A percentile compares a stretch with the other conserved stretches of the same genome.
These are phyloP conservation scores for Hyperoplus lanceolatus DNA, from an alignment of 2,797 vertebrate species.

Conservation along the genomic window DNA sequence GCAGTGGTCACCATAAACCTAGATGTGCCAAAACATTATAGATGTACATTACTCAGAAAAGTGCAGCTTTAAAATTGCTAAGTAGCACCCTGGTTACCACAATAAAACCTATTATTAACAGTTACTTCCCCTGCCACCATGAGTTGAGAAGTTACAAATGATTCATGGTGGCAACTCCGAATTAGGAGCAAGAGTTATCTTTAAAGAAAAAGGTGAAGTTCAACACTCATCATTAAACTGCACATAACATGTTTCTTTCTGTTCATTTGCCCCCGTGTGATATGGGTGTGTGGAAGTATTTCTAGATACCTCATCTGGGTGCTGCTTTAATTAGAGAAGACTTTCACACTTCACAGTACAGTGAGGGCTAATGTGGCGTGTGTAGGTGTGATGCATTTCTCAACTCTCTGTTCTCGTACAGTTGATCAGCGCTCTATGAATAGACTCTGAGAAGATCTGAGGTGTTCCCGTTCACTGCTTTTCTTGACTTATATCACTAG, in stretches of 20 bases:
- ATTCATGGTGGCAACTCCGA: neutral
- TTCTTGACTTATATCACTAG: slow-evolving; percentile 28
- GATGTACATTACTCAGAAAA: neutral
- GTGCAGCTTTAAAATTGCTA: too few species aligned
- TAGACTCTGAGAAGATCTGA: slow-evolving; percentile 31
- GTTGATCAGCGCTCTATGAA: slow-evolving; percentile 44
- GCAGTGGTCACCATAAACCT: too few species aligned
- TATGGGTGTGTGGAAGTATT: neutral
- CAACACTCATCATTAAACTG: neutral
- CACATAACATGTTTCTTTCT: neutral
- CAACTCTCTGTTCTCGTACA: slow-evolving; percentile 28
- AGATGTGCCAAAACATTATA: neutral
- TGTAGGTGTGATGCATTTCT: slow-evolving; percentile 58
- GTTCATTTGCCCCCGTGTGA: neutral
- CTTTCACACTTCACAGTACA: slow-evolving; percentile 37
- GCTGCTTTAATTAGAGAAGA: slow-evolving; percentile 52
- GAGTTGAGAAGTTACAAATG: neutral
- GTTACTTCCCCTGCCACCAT: neutral
- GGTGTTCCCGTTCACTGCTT: slow-evolving; percentile 13
- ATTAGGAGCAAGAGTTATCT: neutral
- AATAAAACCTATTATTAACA: slow-evolving; percentile 5
- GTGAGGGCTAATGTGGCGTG: slow-evolving; percentile 33
- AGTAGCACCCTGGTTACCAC: neutral
- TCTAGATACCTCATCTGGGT: neutral
- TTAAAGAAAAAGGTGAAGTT: neutral